These are phyloP conservation scores for Netelia melanura DNA, from an alignment of 2,888 invertebrate genomes.

Conservation along the genomic window DNA sequence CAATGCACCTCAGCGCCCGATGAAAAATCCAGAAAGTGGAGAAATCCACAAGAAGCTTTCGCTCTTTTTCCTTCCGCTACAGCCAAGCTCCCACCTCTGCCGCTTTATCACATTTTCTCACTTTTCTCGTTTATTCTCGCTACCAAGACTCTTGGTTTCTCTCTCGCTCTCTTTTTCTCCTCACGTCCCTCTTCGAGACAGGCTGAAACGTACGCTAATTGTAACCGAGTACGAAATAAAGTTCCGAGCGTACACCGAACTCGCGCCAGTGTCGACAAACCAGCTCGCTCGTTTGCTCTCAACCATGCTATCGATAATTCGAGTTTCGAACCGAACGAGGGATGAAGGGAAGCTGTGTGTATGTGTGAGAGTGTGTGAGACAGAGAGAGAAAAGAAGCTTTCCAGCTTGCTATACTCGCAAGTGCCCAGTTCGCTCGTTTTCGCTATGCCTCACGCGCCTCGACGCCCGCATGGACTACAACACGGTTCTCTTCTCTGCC, in stretches of 20 bases:
- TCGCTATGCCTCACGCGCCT: slow-evolving; percentile 24
- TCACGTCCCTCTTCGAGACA: slow-evolving; percentile 17
- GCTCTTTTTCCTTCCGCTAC: not conserved
- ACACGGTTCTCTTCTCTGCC: slow-evolving; percentile 46
- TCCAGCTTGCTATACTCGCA: slow-evolving; percentile 44
- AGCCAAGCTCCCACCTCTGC: not conserved
- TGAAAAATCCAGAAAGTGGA: not conserved
- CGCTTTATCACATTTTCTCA: slow-evolving; percentile 3
- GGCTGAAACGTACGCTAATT: slow-evolving; percentile 47
- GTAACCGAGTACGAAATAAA: slow-evolving; percentile 56
- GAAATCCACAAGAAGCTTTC: not conserved
- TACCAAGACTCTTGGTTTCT: not conserved
- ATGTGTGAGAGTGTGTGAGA: not conserved
- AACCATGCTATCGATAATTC: slow-evolving; percentile 71
- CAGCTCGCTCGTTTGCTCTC: slow-evolving; percentile 10
- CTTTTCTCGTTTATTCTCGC: not conserved
- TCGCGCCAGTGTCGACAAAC: not conserved
- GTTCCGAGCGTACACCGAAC: slow-evolving; percentile 26
- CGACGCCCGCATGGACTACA: slow-evolving; percentile 50
- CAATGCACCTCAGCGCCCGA: not conserved
- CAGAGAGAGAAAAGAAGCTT: slow-evolving; percentile 36
- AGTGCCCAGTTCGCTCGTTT: slow-evolving; percentile 38
- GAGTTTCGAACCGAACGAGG: slow-evolving; percentile 64
- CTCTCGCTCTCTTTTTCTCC: not conserved
- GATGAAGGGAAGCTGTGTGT: not conserved